Conservation (phyloP, 2,888 invertebrate species). For the Dryococelus australis region DNA sequence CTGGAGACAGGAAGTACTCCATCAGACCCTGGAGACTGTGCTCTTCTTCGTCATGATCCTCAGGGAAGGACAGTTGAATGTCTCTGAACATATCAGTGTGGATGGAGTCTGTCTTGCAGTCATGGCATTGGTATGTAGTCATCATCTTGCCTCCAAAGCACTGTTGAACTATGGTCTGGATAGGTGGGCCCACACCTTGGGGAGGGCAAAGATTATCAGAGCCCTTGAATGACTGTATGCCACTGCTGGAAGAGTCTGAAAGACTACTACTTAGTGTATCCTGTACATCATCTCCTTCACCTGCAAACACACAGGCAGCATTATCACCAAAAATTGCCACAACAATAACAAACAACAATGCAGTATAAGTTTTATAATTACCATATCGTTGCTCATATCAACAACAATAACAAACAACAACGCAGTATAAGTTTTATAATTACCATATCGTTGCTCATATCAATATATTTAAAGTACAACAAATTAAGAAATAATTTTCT, state of each 20-base stretch:
- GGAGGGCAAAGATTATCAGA: constrained; percentile 47
- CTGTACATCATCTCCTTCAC: constrained; percentile 54
- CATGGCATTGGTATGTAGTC: constrained; percentile 76
- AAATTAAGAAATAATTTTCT: too few relatives aligned
- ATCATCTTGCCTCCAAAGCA: constrained; percentile 80
- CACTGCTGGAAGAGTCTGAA: constrained; percentile 58
- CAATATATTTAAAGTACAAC: too few relatives aligned
- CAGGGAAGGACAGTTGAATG: constrained; percentile 77
- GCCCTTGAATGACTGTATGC: constrained; percentile 58
- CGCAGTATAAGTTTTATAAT: too few relatives aligned
- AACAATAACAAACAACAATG: too few relatives aligned
- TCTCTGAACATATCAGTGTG: constrained; percentile 83
- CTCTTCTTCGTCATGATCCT: constrained; percentile 21
- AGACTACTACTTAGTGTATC: constrained; percentile 56
- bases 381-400: too few relatives aligned
- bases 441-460: too few relatives aligned
- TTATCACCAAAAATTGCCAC: background rate
- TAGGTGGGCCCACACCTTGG: constrained; percentile 20
- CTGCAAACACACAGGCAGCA: constrained; percentile 18
- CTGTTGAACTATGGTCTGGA: constrained; percentile 59
- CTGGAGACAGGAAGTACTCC: constrained; percentile 79
- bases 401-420: too few relatives aligned
- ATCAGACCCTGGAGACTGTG: constrained; percentile 73
- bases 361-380: too few relatives aligned
- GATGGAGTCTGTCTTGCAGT: constrained; percentile 75